Base-by-base conservation (phyloP, 2,113 vertebrate genomes). In the Thunnus maccoyii region DNA sequence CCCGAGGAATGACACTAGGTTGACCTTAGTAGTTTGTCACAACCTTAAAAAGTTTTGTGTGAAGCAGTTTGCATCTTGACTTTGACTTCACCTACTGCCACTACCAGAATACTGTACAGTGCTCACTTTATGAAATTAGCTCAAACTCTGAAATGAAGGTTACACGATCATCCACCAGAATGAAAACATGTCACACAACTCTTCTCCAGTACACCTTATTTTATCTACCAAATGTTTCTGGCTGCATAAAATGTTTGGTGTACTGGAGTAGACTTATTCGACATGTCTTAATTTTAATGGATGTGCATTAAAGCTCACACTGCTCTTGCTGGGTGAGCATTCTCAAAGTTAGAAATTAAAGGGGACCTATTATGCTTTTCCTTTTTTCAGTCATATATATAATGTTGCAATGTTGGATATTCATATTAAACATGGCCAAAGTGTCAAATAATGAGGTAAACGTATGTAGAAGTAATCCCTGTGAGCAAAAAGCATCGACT, bases 41-140 rank as follows among this genome's bases (percentile, higher is more conserved):
- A 56, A 54, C 57, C 50, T 74, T 17, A 63, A 10, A 57, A 52
- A 32, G 11, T 32, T 65, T 71, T 16, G 14, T 62, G 7, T 55
- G 46, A 73, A 30, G 54, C 60, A 12, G 61, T 20, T 71, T 74
- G 52, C 11, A n/a, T 68, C 57, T 25, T 80, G n/a, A 20, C n/a
- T 48, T 58, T 56, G 46, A 72, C 30, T 16, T 18, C 46, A 50
- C 1, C 46, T 15, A 18, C 72, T 78, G 57, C 58, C 36, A 18
- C 30, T 58, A 3, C 48, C 41, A 20, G 32, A 57, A 27, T n/a
- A 12, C 56, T 52, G 48, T 14, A 58, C 0, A 3, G 41, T 41
- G 4, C 48, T 46, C 10, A 30, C 58, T 41, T 64, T 20, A 10
- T 17, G 17, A 71, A 55, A 55, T 76, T 20, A 60, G 46, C 71